phyloP scores from a whole-genome alignment of 2,113 vertebrate species.

The Elgaria multicarinata region DNA sequence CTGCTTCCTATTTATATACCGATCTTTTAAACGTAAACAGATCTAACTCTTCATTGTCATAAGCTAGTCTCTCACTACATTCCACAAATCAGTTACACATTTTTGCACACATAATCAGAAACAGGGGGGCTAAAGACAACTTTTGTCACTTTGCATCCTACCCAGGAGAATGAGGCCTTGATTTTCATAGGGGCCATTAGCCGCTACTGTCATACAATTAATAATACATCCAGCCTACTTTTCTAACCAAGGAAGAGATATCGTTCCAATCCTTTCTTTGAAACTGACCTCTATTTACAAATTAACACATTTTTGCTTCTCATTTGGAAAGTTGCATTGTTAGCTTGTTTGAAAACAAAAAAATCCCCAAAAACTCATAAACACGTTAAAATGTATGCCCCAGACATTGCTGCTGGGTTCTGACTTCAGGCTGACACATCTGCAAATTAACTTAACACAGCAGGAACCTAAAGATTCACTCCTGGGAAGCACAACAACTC shows the following conservation, averaged over 20 bases:
- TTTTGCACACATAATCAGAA: conserved; percentile 11
- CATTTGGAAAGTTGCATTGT: conserved; percentile 37
- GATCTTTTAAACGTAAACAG: not conserved
- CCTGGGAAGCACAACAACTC: conserved; percentile 62
- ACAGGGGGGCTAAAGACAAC: conserved; percentile 17
- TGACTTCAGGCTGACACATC: conserved; percentile 72
- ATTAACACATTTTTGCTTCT: conserved; percentile 39
- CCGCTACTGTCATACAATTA: conserved; percentile 29
- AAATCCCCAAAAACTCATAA: conserved; percentile 60
- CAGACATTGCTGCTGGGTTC: conserved; percentile 48
- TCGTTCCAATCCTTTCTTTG: conserved; percentile 32
- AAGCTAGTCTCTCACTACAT: not conserved
- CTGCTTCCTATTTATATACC: not conserved
- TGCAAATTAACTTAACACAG: conserved; percentile 67
- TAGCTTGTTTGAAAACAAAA: conserved; percentile 53
- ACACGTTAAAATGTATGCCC: conserved; percentile 57
- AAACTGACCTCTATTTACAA: conserved; percentile 52
- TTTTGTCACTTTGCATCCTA: conserved; percentile 38
- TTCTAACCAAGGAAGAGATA: conserved; percentile 38
- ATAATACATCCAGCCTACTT: conserved; percentile 24
- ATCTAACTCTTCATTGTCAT: conserved; percentile 6
- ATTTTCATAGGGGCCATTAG: conserved; percentile 28
- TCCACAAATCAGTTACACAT: conserved; percentile 35
- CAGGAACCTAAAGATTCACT: conserved; percentile 65
- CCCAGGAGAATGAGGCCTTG: conserved; percentile 2